These are phyloP conservation scores for Brachyistius frenatus DNA, from an alignment of 2,113 vertebrate species.

Conservation along the genomic window DNA sequence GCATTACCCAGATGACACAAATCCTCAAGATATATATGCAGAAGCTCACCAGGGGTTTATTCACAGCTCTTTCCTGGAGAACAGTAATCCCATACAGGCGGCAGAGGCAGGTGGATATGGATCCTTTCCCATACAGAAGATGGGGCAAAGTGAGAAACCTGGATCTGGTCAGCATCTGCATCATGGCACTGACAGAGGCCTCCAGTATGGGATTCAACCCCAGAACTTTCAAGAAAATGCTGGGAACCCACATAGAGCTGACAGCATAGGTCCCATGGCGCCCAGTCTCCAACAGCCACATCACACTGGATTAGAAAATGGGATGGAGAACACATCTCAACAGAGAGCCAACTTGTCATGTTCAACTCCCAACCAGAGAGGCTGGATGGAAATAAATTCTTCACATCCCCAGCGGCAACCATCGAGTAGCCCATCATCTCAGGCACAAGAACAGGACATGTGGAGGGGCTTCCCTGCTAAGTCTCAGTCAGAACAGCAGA, in stretches of 20 bases:
- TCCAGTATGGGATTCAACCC: slow-evolving; percentile 68
- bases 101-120: slow-evolving; percentile 70
- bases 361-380: slow-evolving; percentile 75
- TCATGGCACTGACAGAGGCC: slow-evolving; percentile 50
- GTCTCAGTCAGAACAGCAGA: slow-evolving; percentile 75
- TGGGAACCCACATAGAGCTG: slow-evolving; percentile 51
- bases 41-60: slow-evolving; percentile 85
- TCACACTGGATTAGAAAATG: slow-evolving; percentile 73
- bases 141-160: slow-evolving; percentile 74
- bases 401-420: slow-evolving; percentile 72
- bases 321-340: slow-evolving; percentile 70
- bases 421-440: slow-evolving; percentile 64
- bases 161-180: slow-evolving; percentile 55
- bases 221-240: slow-evolving; percentile 65
- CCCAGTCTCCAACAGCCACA: slow-evolving; percentile 49
- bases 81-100: slow-evolving; percentile 68
- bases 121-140: slow-evolving; percentile 75
- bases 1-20: slow-evolving; percentile 81
- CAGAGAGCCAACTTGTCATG: slow-evolving; percentile 54
- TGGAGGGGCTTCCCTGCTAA: slow-evolving; percentile 81
- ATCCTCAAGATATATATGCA: slow-evolving; percentile 83
- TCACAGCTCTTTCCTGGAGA: slow-evolving; percentile 80
- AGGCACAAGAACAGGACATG: slow-evolving; percentile 75
- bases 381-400: slow-evolving; percentile 88
- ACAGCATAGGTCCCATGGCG: slow-evolving; percentile 47